Evolutionary conservation across 2,888 invertebrate genomes (phyloP).

Genomic region (Piscicola geometra): DNA sequence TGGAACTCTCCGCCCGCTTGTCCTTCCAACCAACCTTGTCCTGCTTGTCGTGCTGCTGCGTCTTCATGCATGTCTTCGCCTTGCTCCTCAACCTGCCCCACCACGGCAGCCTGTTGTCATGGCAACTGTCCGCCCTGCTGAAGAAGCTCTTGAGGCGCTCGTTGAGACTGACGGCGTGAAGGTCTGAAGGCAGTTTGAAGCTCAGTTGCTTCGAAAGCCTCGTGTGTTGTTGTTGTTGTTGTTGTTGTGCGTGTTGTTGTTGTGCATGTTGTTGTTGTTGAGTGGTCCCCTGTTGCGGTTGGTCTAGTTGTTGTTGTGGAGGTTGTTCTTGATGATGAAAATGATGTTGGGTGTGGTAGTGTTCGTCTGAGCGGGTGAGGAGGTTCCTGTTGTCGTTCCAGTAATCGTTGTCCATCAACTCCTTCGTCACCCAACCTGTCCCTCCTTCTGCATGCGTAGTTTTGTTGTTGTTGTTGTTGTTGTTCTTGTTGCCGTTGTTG

Average conservation of each 20-base stretch:
- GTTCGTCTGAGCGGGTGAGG: not conserved
- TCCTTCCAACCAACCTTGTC: not conserved
- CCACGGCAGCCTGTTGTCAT: not conserved
- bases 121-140: no score
- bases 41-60: not conserved
- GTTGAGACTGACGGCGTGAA: no score
- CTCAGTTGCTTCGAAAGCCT: no score
- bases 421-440: not conserved
- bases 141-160: not conserved
- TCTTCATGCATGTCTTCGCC: not conserved
- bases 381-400: not conserved
- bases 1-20: not conserved
- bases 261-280: not conserved
- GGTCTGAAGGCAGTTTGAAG: no score
- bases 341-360: not conserved
- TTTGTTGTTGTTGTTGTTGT: not conserved
- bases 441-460: no score
- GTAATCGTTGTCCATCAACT: not conserved
- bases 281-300: not conserved
- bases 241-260: no score
- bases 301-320: not conserved
- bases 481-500: constrained; percentile 12
- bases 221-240: no score
- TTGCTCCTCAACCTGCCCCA: not conserved
- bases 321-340: not conserved